phyloP scores from a whole-genome alignment of 2,888 invertebrate species.

The Tigriopus californicus region DNA sequence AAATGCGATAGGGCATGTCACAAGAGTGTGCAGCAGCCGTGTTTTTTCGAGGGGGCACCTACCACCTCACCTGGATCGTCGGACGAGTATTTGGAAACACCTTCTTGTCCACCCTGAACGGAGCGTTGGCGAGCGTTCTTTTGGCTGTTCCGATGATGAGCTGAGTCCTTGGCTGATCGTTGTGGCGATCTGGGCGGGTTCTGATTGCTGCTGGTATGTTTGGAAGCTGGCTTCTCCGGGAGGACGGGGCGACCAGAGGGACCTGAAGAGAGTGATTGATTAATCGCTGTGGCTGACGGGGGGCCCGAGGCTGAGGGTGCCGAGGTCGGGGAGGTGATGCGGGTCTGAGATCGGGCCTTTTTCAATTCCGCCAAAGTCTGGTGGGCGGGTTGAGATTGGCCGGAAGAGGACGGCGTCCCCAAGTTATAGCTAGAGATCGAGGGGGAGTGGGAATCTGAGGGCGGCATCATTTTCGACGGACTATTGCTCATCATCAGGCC shows the following conservation, averaged over 20 bases:
- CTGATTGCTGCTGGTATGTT: no score
- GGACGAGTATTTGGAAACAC: background rate
- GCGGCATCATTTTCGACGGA: no score
- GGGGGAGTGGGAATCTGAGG: no score
- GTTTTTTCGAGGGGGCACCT: background rate
- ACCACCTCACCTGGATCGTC: conserved; percentile 2
- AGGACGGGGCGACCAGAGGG: background rate
- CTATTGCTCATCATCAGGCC: no score
- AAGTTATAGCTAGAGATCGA: no score
- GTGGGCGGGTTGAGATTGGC: no score
- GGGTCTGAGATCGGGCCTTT: conserved; percentile 53
- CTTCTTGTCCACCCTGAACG: no score
- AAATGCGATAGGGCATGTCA: background rate
- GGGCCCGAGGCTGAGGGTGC: background rate
- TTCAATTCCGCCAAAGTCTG: conserved; percentile 71
- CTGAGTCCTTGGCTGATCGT: background rate
- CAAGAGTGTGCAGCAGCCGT: conserved; percentile 3
- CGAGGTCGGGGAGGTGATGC: background rate
- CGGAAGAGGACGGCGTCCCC: no score
- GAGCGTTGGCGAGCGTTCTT: no score
- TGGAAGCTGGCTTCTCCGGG: no score
- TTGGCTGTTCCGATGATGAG: background rate
- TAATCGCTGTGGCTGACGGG: conserved; percentile 3
- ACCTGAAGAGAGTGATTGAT: background rate
- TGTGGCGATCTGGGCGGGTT: no score